Evolutionary conservation across 2,113 vertebrate genomes (phyloP).

Genomic region (Guaruba guarouba): DNA sequence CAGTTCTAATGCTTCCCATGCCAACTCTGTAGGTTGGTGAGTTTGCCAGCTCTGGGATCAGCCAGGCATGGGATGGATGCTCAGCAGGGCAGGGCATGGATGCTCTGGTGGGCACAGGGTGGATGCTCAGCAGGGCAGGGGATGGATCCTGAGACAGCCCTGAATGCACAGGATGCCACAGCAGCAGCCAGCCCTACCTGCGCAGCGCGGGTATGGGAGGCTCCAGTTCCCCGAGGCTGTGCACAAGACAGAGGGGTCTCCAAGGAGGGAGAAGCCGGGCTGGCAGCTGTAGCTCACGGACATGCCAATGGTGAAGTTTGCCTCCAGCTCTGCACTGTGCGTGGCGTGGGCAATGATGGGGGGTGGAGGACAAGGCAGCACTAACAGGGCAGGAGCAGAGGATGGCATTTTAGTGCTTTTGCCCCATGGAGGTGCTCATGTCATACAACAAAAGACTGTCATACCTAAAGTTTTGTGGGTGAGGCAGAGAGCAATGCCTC

Average conservation of each 20-base stretch:
- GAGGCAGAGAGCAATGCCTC: not conserved
- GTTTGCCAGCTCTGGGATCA: not conserved
- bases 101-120: not conserved
- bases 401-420: fast-evolving
- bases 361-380: not conserved
- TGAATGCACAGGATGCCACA: fast-evolving
- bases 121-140: fast-evolving
- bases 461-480: fast-evolving
- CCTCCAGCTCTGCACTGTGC: not conserved
- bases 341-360: conserved; percentile 4
- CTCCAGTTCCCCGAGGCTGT: conserved; percentile 42
- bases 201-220: conserved; percentile 33
- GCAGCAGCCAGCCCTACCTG: conserved; percentile 39
- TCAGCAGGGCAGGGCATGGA: not conserved
- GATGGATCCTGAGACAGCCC: not conserved
- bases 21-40: not conserved
- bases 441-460: fast-evolving
- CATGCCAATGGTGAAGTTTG: not conserved
- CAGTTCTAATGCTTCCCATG: fast-evolving
- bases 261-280: conserved; percentile 24
- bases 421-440: fast-evolving
- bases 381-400: not conserved
- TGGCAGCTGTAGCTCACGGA: conserved; percentile 54
- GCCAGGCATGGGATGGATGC: not conserved
- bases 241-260: not conserved